Evolutionary conservation across 2,888 invertebrate species (phyloP), one percentile per base, ranked within the genome.

Genomic region (Rotaria macrura): DNA sequence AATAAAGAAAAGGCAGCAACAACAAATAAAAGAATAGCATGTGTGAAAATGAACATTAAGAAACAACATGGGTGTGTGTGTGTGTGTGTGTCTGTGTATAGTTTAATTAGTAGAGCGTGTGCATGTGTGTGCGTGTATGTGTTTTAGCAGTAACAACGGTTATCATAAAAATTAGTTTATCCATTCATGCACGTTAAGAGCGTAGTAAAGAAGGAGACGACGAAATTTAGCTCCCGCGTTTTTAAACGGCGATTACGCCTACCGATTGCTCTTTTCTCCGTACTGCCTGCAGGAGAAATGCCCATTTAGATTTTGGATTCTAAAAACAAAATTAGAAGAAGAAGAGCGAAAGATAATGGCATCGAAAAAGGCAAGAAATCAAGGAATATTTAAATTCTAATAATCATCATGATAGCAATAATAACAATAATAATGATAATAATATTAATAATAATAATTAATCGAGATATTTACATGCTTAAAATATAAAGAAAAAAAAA

Each of bases 281-380:
- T 79, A 79, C 79, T 43, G 79, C 79, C n/a, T 79, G 79, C n/a
- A 79, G 79, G 25, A 79, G 12, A 79, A 79, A 79, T 23, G 79
- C 25, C 79, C 79, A 79, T 79, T 79, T 79, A 79, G 79, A 40
- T 79, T 79, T 79, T 40, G 79, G 43, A 79, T 43, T 79, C 79
- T 79, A 79, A 79, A 79, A 38, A 79, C 65, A 65, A 65, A 65
- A 65, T 34, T 34, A 65, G 49, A 49, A 14, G 49, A 49, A 17
- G 17, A 9, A 34, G 14, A 34, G 14, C 20, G 17, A 29, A 52
- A 52, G 23, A 65, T 29, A 29, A 34, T 34, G 65, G 12, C 14
- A 65, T 9, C 20, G 14, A 65, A 34, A 49, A 17, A 38, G 17
- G 65, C 38, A 65, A 34, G 20, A 65, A 25, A 43, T 79, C 25